Base-by-base conservation (phyloP, 2,797 vertebrate genomes). In the Microchirus variegatus region DNA sequence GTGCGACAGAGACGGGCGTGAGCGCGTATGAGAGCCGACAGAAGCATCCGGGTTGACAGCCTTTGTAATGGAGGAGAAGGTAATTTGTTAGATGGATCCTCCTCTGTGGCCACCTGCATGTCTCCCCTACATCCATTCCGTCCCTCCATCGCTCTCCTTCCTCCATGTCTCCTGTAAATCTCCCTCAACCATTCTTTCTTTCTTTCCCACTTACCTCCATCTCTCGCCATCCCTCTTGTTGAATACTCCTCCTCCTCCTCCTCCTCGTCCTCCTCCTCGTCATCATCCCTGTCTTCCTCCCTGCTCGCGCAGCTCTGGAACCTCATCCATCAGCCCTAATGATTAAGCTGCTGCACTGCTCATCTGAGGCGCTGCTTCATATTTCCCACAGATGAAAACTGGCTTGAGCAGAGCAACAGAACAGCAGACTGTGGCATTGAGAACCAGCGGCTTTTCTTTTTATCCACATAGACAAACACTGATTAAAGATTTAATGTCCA, bases 1-100 rank as follows among this genome's bases (percentile, higher is more conserved):
- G 38, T 6, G 26, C 26, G 7, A 31, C 26, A 31, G 26, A 31
- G 26, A 31, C 26, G 7, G 26, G 26, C 26, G 31, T 31, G 31
- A 6, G 31, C 5, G 5, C 5, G 31, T 31, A 1, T 8, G 31
- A 31, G 31, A 31, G 31, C 31, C 31, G 31, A 31, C 31, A 31
- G 31, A 31, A 8, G 31, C 31, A 31, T 31, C 84, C 90, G 73
- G 80, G 89, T 92, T 90, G 84, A 92, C 93, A 91, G 83, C 78
- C 92, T 90, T 91, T 91, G 90, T 93, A 94, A 90, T 92, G 72
- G 84, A 80, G 7, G 31, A 31, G 87, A 93, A 90, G 91, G 86
- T 92, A 92, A 95, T 95, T 95, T 95, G 90, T 89, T 87, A 90
- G 75, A 88, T 80, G 89, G 90, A 90, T 92, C 87, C 84, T 90